These are phyloP conservation scores for Calameuta idolon DNA, from an alignment of 2,888 invertebrate genomes.

Conservation along the genomic window DNA sequence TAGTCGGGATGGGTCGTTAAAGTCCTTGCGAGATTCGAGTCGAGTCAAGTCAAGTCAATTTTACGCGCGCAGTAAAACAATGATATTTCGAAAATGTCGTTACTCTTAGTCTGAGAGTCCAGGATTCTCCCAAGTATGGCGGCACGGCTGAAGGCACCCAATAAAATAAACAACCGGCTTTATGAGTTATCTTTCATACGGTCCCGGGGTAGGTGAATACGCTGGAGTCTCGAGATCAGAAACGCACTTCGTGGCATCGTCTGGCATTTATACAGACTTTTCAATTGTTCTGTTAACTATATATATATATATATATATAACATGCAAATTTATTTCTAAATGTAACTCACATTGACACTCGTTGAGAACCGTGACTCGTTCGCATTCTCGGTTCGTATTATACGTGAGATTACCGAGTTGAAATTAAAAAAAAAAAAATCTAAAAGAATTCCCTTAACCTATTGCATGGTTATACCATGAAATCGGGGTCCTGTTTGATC, in stretches of 20 bases:
- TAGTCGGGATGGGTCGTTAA: conserved; percentile 5
- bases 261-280: neutral
- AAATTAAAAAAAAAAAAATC: neutral
- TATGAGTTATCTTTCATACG: conserved; percentile 29
- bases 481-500: neutral
- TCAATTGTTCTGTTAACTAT: neutral
- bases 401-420: neutral
- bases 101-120: conserved; percentile 30
- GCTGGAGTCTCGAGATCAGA: neutral
- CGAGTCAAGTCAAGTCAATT: neutral
- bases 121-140: conserved; percentile 4
- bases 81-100: conserved; percentile 47
- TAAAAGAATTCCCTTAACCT: neutral
- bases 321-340: neutral
- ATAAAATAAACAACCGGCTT: conserved; percentile 38
- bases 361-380: neutral
- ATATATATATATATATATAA: neutral
- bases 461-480: neutral
- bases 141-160: conserved; percentile 25
- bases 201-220: conserved; percentile 2
- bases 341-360: neutral
- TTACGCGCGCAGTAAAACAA: conserved; percentile 17
- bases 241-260: neutral
- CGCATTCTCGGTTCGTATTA: neutral
- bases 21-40: conserved; percentile 8